Evolutionary conservation across 2,113 vertebrate genomes (phyloP).

Genomic region (Antechinus flavipes): DNA sequence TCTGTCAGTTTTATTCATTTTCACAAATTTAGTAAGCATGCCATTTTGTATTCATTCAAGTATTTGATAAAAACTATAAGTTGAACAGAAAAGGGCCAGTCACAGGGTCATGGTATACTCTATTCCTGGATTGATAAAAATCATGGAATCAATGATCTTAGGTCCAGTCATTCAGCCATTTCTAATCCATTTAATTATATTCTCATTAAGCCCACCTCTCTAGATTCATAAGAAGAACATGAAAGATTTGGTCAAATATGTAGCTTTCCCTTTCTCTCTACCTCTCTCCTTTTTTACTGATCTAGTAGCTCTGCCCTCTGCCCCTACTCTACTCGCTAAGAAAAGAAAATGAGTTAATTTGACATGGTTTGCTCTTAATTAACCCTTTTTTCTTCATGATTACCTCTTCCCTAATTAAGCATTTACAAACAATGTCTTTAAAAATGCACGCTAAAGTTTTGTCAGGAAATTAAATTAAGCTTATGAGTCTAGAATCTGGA

Average conservation of each 20-base stretch:
- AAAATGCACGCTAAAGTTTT: not conserved
- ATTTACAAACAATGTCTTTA: not conserved
- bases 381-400: not conserved
- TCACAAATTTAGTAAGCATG: not conserved
- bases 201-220: not conserved
- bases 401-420: not conserved
- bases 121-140: not conserved
- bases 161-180: not conserved
- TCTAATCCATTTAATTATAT: not conserved
- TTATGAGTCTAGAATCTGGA: not conserved
- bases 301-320: not conserved
- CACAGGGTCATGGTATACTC: not conserved
- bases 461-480: not conserved
- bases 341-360: not conserved
- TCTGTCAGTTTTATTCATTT: not conserved
- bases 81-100: not conserved
- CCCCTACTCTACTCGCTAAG: not conserved
- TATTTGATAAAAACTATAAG: not conserved
- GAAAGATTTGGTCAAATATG: not conserved
- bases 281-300: not conserved
- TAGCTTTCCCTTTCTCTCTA: not conserved
- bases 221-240: not conserved
- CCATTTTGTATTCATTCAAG: not conserved
- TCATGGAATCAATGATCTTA: not conserved
- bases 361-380: not conserved